phyloP scores from a whole-genome alignment of 2,888 invertebrate species.

The Monoplex corrugatus region DNA sequence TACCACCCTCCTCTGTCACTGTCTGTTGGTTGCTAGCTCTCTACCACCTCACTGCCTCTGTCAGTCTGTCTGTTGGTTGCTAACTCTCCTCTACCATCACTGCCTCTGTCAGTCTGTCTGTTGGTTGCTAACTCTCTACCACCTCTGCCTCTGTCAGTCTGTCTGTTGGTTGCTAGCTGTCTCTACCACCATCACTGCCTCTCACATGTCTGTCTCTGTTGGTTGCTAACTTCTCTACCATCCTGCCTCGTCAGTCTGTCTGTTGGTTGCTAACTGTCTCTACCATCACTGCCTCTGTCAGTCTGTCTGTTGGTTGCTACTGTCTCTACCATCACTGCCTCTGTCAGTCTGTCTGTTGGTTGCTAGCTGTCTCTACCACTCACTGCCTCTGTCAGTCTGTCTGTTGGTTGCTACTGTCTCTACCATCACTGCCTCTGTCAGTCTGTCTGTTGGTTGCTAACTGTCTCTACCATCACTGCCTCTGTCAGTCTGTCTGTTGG shows the following conservation, averaged over 20 bases:
- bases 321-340: too few species aligned
- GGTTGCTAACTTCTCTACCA: background rate
- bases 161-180: background rate
- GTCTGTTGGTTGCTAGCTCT: background rate
- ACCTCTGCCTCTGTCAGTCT: background rate
- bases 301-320: too few species aligned
- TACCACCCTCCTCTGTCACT: background rate
- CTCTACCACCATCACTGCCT: background rate
- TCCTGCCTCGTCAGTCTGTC: background rate
- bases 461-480: too few species aligned
- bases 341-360: too few species aligned
- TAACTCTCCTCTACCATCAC: background rate
- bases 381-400: background rate
- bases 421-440: background rate
- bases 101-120: background rate
- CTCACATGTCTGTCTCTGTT: background rate
- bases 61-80: background rate
- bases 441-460: background rate
- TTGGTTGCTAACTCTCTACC: background rate
- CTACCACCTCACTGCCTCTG: background rate
- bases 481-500: background rate
- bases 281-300: too few species aligned
- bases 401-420: background rate
- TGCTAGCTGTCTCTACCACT: background rate
- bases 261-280: too few species aligned